These are phyloP conservation scores for Cisticola juncidis DNA, from an alignment of 2,113 vertebrate genomes.

Conservation along the genomic window DNA sequence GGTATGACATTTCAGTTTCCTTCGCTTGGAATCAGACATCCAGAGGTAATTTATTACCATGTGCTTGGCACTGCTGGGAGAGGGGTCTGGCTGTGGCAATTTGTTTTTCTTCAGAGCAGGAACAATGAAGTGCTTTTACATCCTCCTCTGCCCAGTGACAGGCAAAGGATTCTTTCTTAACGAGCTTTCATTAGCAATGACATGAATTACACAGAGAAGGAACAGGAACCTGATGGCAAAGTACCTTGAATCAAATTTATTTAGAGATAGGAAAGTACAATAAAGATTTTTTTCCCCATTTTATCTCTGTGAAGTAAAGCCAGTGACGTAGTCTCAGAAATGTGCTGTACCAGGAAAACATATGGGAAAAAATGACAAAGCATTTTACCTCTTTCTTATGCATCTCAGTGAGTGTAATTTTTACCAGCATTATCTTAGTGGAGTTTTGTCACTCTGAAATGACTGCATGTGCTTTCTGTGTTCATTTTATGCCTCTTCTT, in stretches of 20 bases:
- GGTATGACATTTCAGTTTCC: conserved; percentile 73
- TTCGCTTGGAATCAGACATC: conserved; percentile 49
- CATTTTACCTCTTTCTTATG: background rate
- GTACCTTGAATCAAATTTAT: background rate
- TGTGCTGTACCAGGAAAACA: background rate
- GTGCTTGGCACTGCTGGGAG: conserved; percentile 1
- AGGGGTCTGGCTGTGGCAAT: background rate
- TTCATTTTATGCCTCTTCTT: background rate
- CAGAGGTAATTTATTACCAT: conserved; percentile 51
- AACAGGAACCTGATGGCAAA: background rate
- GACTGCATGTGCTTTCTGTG: background rate
- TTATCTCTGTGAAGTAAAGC: background rate
- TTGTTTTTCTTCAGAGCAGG: conserved; percentile 48
- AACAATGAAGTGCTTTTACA: conserved; percentile 18
- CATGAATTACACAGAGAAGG: background rate
- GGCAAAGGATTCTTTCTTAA: conserved; percentile 18
- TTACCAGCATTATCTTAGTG: background rate
- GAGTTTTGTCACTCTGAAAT: background rate
- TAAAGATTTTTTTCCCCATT: background rate
- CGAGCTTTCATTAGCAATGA: background rate
- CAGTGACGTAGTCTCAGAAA: background rate
- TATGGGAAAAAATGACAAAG: background rate
- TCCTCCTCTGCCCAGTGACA: background rate
- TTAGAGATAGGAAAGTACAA: background rate
- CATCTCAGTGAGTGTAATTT: background rate